Evolutionary conservation across 2,888 invertebrate species (phyloP).

Genomic region (Cantharis lateralis): DNA sequence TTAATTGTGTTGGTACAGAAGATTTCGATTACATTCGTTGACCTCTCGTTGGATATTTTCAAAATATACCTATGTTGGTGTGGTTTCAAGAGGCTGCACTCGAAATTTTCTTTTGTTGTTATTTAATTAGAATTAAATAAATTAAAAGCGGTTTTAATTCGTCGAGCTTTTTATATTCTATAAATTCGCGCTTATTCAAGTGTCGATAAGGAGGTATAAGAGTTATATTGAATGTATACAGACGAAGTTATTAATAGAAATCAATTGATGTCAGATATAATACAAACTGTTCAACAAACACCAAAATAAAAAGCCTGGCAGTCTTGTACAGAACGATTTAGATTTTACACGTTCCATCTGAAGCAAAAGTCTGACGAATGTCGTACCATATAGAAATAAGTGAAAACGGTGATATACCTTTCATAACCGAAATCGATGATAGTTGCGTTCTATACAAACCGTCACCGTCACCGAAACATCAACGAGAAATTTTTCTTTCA

Average conservation of each 20-base stretch:
- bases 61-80: background rate
- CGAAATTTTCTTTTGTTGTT: background rate
- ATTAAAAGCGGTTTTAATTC: background rate
- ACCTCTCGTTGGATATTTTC: background rate
- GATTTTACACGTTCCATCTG: conserved; percentile 6
- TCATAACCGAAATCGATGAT: conserved; percentile 8
- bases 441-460: background rate
- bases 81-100: background rate
- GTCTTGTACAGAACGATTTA: conserved; percentile 4
- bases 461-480: background rate
- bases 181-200: background rate
- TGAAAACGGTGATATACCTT: conserved; percentile 14
- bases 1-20: background rate
- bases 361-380: conserved; percentile 2
- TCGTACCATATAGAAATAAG: conserved; percentile 9
- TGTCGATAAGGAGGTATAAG: conserved; percentile 13
- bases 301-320: conserved; percentile 6
- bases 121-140: background rate
- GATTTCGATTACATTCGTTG: background rate
- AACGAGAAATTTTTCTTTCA: conserved; percentile 5
- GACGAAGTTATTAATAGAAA: conserved; percentile 19
- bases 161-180: background rate
- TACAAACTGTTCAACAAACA: conserved; percentile 19
- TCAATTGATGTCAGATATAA: conserved; percentile 21
- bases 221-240: conserved; percentile 10